Evolutionary conservation across 2,797 vertebrate species (phyloP).

Genomic region (Pangasius mekongensis): DNA sequence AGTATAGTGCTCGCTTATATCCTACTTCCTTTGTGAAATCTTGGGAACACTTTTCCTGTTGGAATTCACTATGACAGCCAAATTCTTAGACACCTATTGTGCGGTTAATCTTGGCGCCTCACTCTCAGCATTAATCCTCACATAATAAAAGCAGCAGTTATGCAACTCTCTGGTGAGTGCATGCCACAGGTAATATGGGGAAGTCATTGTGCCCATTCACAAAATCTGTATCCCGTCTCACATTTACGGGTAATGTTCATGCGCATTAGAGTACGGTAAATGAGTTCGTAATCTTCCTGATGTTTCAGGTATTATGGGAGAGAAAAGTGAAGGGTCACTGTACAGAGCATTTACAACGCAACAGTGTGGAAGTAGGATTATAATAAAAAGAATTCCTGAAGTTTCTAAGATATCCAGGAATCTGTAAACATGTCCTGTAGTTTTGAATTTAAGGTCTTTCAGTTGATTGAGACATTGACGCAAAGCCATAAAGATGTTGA

Average conservation of each 20-base stretch:
- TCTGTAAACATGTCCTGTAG: neutral
- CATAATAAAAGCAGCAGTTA: conserved; percentile 60
- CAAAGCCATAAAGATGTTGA: neutral
- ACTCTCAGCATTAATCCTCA: conserved; percentile 47
- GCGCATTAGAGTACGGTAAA: neutral
- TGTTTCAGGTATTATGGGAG: conserved; percentile 1
- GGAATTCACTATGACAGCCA: conserved; percentile 55
- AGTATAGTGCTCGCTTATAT: neutral
- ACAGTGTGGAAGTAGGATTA: neutral
- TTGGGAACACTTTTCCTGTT: conserved; percentile 17
- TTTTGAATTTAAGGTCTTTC: neutral
- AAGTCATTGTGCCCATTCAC: conserved; percentile 14
- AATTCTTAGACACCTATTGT: conserved; percentile 60
- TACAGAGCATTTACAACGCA: neutral
- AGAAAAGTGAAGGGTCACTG: neutral
- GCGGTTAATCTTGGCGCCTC: conserved; percentile 44
- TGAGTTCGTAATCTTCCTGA: neutral
- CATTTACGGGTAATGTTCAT: neutral
- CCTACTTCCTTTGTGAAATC: neutral
- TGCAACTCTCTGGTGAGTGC: conserved; percentile 48
- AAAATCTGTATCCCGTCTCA: conserved; percentile 20
- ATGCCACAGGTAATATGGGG: conserved; percentile 12
- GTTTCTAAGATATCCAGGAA: neutral
- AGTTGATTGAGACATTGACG: neutral
- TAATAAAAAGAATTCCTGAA: neutral